Percentiles rank a stretch among this genome's conserved stretches.
Evolutionary conservation across 1,140 invertebrate species (phyloP).

Genomic region (Chrysopa pallens): DNA sequence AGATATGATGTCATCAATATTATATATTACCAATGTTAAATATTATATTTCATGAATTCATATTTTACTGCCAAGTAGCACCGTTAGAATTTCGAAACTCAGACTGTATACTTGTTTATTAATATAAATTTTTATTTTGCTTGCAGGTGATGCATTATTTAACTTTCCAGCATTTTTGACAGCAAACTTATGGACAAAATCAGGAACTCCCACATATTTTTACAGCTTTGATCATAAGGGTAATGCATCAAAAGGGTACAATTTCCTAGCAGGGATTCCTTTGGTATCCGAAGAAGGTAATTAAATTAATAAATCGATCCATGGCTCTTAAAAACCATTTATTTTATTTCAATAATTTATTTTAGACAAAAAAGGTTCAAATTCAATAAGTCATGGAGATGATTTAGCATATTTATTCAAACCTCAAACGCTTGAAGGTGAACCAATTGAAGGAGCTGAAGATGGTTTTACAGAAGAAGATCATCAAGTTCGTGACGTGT

Average conservation of each 20-base stretch:
- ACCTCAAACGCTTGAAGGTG: slow-evolving; percentile 24
- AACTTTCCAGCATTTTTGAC: slow-evolving; percentile 53
- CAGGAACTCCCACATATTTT: slow-evolving; percentile 35
- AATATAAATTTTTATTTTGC: not conserved
- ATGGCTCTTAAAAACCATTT: not conserved
- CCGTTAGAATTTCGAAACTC: too few species aligned
- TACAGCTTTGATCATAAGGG: slow-evolving; percentile 55
- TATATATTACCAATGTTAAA: too few species aligned
- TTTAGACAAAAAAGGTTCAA: slow-evolving; percentile 8
- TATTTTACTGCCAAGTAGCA: too few species aligned
- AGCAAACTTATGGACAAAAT: slow-evolving; percentile 39
- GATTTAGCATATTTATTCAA: slow-evolving; percentile 48
- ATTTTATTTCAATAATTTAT: not conserved
- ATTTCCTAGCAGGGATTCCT: slow-evolving; percentile 40
- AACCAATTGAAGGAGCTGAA: slow-evolving; percentile 4
- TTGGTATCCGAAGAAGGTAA: slow-evolving; percentile 16
- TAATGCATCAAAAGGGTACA: slow-evolving; percentile 33
- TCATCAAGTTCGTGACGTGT: slow-evolving; percentile 35
- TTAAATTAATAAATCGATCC: not conserved
- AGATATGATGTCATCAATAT: too few species aligned
- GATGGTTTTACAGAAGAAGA: slow-evolving; percentile 28
- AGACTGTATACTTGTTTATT: too few species aligned
- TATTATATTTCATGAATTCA: too few species aligned
- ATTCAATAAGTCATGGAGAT: slow-evolving; percentile 38
- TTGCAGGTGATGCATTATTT: slow-evolving; percentile 43